A percentile compares a stretch with the other conserved stretches of the same genome.
Conservation (phyloP, 2,888 invertebrate genomes). For the Epinotia bilunana region DNA sequence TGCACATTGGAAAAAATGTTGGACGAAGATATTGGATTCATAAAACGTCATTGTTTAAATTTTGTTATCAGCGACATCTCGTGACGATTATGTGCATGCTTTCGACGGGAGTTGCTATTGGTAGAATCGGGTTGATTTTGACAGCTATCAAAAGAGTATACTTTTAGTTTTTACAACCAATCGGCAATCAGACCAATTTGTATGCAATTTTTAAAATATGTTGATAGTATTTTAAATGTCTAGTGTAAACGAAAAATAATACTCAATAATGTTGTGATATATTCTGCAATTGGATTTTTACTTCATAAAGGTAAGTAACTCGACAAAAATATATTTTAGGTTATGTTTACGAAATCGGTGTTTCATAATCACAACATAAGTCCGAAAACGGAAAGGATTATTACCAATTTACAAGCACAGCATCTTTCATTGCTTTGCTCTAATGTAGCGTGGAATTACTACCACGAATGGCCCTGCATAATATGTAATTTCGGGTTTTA, state of each 20-base stretch:
- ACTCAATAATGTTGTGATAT: slow-evolving; percentile 20
- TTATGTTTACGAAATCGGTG: slow-evolving; percentile 41
- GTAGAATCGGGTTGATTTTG: too few species aligned
- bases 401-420: background rate
- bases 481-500: background rate
- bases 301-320: slow-evolving; percentile 12
- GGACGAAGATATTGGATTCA: too few species aligned
- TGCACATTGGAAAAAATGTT: too few species aligned
- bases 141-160: too few species aligned
- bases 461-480: too few species aligned
- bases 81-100: too few species aligned
- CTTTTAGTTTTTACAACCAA: too few species aligned
- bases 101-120: too few species aligned
- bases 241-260: background rate
- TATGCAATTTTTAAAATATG: background rate
- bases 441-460: background rate
- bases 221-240: background rate
- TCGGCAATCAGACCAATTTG: too few species aligned
- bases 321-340: slow-evolving; percentile 3
- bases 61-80: too few species aligned
- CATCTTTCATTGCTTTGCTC: background rate
- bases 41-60: too few species aligned
- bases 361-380: slow-evolving; percentile 43
- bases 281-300: background rate
- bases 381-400: background rate